Percentiles rank a stretch among this genome's conserved stretches.
phyloP scores from a whole-genome alignment of 2,113 vertebrate species.

The Myxocyprinus asiaticus region DNA sequence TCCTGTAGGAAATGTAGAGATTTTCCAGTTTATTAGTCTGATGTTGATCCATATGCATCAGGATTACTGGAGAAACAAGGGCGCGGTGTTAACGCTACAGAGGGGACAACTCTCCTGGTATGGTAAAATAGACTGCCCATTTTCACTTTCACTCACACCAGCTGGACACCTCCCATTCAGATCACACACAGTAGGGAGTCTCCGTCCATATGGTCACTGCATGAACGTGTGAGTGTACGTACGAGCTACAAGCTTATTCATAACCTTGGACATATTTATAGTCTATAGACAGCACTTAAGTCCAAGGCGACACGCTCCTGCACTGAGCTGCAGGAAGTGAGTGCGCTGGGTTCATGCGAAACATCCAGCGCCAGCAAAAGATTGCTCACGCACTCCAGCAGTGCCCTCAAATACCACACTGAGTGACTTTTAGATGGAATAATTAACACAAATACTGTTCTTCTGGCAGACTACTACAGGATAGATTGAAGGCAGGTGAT shows the following conservation, averaged over 20 bases:
- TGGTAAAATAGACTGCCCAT: too few relatives aligned
- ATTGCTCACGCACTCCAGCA: neutral
- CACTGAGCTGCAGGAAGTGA: slow-evolving; percentile 49
- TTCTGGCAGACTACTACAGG: neutral
- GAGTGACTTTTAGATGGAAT: slow-evolving; percentile 1
- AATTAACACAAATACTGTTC: neutral
- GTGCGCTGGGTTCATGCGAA: slow-evolving; percentile 12
- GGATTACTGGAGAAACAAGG: neutral
- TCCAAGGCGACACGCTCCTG: slow-evolving; percentile 41
- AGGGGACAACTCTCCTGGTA: neutral
- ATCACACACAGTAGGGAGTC: neutral
- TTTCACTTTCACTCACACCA: slow-evolving; percentile 8
- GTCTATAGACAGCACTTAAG: too few relatives aligned
- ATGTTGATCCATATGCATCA: neutral
- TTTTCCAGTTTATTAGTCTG: neutral
- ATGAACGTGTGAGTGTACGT: slow-evolving; percentile 48
- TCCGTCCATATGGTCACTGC: slow-evolving; percentile 33
- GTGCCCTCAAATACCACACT: neutral
- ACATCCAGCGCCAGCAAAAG: slow-evolving; percentile 25
- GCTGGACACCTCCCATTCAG: too few relatives aligned
- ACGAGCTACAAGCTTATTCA: slow-evolving; percentile 74
- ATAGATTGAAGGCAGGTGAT: too few relatives aligned
- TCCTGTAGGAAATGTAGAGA: slow-evolving; percentile 73
- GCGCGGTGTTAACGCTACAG: too few relatives aligned
- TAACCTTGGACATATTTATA: slow-evolving; percentile 62